Base-by-base conservation (phyloP, 2,113 vertebrate genomes). In the Xiphophorus maculatus region DNA sequence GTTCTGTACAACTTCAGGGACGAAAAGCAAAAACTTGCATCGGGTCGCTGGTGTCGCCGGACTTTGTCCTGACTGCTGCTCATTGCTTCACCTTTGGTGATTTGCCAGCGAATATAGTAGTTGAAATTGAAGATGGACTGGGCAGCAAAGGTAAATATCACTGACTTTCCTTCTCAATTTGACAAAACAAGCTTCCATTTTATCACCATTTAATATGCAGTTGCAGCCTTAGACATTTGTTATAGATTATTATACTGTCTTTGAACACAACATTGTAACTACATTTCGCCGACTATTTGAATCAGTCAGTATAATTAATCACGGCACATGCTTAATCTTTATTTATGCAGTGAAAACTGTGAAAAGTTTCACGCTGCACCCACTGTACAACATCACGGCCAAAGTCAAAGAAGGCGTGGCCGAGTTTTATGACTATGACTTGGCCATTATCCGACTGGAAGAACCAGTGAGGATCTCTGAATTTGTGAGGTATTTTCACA, bases 341-440 rank as follows among this genome's bases (percentile, higher is more conserved):
- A 17, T 25, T 66, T 40, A 71, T 69, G 58, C 87, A 93, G 91
- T 0, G 0, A 86, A 78, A 74, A 62, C 0, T 4, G 88, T 80
- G 4, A 61, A 89, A 65, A 15, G 0, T 0, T 68, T 87, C 22
- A 58, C 0, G 0, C 0, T 69, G 75, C 95, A 95, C 60, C 74
- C 83, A 25, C 0, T 73, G 0, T 95, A 85, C 35, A 76, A 94
- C 27, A 0, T 85, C n/a, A 30, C 0, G 0, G 51, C 35, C 0
- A 91, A 88, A 83, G 0, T 0, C 5, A 0, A 73, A 0, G 0
- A 71, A 0, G 86, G 76, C 0, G 89, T 95, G 35, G 0, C 3
- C 0, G 93, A 95, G 83, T 94, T 91, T 74, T 95, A 94, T 70
- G 93, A 94, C 80, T 95, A 88, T n/a, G 94, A 95, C 28, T 83